Percentiles rank a stretch among this genome's conserved stretches.
phyloP scores from a whole-genome alignment of 2,888 invertebrate species.

The Drosophila testacea region DNA sequence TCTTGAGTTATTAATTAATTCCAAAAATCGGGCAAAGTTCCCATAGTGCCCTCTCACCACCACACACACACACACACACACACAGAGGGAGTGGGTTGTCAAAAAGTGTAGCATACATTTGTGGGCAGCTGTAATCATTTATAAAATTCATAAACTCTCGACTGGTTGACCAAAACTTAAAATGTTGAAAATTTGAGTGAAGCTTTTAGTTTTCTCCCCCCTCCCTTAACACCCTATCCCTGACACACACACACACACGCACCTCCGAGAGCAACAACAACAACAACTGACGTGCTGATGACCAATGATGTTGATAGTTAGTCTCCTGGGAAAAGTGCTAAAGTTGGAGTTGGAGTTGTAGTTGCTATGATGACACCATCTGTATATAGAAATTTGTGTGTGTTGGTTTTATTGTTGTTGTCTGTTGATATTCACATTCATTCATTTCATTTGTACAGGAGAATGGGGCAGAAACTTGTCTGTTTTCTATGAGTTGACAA shows the following conservation, averaged over 20 bases:
- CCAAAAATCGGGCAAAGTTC: too few relatives aligned
- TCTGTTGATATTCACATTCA: slow-evolving; percentile 71
- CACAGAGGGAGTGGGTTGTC: neutral
- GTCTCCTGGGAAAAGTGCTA: slow-evolving; percentile 39
- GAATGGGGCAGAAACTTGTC: slow-evolving; percentile 46
- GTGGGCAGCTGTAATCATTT: slow-evolving; percentile 64
- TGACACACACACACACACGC: neutral
- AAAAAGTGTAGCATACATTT: slow-evolving; percentile 65
- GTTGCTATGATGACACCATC: slow-evolving; percentile 16
- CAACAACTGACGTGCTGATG: slow-evolving; percentile 66
- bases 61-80: slow-evolving; percentile 9
- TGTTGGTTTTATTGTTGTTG: slow-evolving; percentile 49
- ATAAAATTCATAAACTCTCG: slow-evolving; percentile 71
- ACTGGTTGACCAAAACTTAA: slow-evolving; percentile 57
- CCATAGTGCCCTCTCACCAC: too few relatives aligned
- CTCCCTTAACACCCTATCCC: neutral
- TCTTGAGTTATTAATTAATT: too few relatives aligned
- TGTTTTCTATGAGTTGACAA: slow-evolving; percentile 75
- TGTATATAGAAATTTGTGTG: slow-evolving; percentile 7
- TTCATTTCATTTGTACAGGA: slow-evolving; percentile 66
- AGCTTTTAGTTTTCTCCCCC: slow-evolving; percentile 13
- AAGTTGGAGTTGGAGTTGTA: slow-evolving; percentile 5
- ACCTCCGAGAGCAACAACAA: neutral
- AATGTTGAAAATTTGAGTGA: slow-evolving; percentile 58
- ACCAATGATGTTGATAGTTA: slow-evolving; percentile 79